Conservation (phyloP, 2,113 vertebrate genomes). For the Pionites leucogaster region DNA sequence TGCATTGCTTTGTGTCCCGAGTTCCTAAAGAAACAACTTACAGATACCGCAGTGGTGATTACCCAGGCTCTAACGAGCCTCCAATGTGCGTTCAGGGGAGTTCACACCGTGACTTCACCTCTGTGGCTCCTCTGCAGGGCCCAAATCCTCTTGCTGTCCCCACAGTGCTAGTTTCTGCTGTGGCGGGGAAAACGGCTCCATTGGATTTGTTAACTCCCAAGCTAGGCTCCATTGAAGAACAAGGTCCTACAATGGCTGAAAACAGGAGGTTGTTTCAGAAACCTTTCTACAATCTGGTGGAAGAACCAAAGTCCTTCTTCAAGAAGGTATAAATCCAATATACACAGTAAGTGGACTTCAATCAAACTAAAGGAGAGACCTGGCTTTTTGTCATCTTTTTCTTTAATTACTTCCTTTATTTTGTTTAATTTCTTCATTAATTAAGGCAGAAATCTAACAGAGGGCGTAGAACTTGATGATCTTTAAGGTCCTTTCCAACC, state of each 20-base stretch:
- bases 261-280: neutral
- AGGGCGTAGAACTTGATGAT: neutral
- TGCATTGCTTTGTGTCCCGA: rapidly evolving
- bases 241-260: neutral
- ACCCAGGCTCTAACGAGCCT: neutral
- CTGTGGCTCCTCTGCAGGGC: neutral
- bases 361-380: neutral
- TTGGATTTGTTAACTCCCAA: neutral
- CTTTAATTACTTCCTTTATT: neutral
- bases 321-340: neutral
- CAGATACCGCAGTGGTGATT: neutral
- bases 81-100: rapidly evolving
- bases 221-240: neutral
- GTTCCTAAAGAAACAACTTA: neutral
- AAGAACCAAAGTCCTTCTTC: neutral
- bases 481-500: neutral
- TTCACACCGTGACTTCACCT: neutral
- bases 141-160: too few relatives aligned
- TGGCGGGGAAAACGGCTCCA: neutral
- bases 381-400: neutral
- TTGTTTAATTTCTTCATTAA: neutral
- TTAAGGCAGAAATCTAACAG: neutral
- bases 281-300: neutral
- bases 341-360: neutral
- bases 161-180: neutral